Evolutionary conservation across 2,888 invertebrate genomes (phyloP).

Genomic region (Ceratothoa steindachneri): DNA sequence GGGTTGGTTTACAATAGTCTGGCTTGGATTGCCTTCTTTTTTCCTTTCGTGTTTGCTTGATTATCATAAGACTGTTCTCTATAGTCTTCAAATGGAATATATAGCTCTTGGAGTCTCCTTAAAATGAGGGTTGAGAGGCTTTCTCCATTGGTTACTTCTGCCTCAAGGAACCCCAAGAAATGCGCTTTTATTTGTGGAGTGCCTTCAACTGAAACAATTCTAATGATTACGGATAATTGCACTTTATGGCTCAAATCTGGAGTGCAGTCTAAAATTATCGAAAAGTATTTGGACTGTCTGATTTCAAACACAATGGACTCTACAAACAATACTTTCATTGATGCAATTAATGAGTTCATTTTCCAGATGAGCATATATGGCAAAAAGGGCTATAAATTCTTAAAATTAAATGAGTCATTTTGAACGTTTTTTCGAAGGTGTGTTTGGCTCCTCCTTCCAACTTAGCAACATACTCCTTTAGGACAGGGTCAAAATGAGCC

Average conservation of each 20-base stretch:
- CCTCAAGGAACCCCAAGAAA: constrained; percentile 48
- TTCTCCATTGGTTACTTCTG: constrained; percentile 6
- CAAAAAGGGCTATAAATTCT: neutral
- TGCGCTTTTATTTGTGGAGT: constrained; percentile 49
- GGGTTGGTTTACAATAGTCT: constrained; percentile 50
- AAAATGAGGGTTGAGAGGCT: constrained; percentile 14
- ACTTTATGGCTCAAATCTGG: constrained; percentile 51
- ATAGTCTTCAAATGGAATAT: constrained; percentile 50
- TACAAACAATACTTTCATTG: no score
- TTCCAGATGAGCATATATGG: neutral
- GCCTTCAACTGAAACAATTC: constrained; percentile 49
- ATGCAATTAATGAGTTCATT: neutral
- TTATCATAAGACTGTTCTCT: constrained; percentile 52
- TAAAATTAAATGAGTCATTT: no score
- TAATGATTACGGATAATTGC: constrained; percentile 51
- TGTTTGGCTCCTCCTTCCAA: no score
- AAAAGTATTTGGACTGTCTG: neutral
- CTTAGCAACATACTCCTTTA: neutral
- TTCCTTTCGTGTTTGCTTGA: constrained; percentile 52
- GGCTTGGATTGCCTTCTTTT: constrained; percentile 51
- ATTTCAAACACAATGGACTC: constrained; percentile 19
- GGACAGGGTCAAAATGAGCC: neutral
- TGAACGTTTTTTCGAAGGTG: no score
- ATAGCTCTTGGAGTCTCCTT: constrained; percentile 45
- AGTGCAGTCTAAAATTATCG: constrained; percentile 50